phyloP scores from a whole-genome alignment of 2,888 invertebrate genomes.

The Poecilobothrus nobilitatus region DNA sequence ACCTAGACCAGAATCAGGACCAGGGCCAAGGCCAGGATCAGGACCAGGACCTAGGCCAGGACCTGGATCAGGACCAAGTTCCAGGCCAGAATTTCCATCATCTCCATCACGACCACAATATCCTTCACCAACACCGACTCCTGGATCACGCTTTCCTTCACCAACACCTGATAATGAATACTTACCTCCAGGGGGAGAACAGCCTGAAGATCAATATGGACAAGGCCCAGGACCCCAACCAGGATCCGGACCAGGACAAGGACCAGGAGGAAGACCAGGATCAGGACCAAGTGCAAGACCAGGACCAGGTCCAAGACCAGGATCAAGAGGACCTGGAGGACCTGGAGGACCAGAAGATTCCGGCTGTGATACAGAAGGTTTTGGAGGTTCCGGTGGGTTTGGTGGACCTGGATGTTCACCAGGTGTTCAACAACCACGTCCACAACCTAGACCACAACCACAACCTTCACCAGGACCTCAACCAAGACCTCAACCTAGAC shows the following conservation, averaged over 20 bases:
- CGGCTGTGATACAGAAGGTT: slow-evolving; percentile 16
- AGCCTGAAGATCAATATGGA: not conserved
- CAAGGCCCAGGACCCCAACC: not conserved
- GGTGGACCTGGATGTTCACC: slow-evolving; percentile 19
- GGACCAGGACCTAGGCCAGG: not conserved
- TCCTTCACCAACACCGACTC: not conserved
- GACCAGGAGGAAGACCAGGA: not conserved
- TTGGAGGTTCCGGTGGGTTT: slow-evolving; percentile 14
- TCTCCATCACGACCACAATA: slow-evolving; percentile 5
- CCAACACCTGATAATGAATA: slow-evolving; percentile 9
- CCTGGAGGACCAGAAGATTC: slow-evolving; percentile 6
- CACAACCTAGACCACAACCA: slow-evolving; percentile 14
- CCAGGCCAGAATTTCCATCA: slow-evolving; percentile 5
- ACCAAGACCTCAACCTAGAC: not conserved
- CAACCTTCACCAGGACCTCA: slow-evolving; percentile 20
- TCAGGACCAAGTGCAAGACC: not conserved
- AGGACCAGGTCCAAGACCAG: slow-evolving; percentile 1
- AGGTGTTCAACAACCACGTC: slow-evolving; percentile 18
- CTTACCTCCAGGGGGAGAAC: slow-evolving; percentile 4
- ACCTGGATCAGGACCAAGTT: not conserved
- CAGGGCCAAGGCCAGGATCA: slow-evolving; percentile 10
- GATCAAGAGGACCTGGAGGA: not conserved
- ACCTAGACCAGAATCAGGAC: slow-evolving; percentile 7
- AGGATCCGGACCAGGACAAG: not conserved
- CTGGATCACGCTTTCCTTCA: not conserved